These are phyloP conservation scores for Cardinalis cardinalis DNA, from an alignment of 2,113 vertebrate species.

Conservation along the genomic window DNA sequence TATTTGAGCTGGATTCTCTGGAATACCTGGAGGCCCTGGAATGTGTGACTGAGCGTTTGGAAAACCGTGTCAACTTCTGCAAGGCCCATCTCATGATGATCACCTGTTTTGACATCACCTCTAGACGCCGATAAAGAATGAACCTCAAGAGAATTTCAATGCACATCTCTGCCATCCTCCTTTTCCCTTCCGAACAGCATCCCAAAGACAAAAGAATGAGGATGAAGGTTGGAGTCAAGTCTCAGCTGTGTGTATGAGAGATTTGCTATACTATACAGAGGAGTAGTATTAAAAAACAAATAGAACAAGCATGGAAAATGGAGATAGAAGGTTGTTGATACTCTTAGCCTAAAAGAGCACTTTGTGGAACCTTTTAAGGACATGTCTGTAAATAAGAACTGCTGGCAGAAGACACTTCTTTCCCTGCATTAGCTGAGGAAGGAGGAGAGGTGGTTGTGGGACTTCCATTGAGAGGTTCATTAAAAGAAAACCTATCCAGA, in stretches of 20 bases:
- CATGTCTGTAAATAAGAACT: slow-evolving; percentile 74
- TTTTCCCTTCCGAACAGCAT: slow-evolving; percentile 50
- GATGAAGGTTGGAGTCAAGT: slow-evolving; percentile 76
- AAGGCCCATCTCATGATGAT: slow-evolving; percentile 99
- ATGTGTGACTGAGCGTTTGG: slow-evolving; percentile 89
- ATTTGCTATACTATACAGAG: slow-evolving; percentile 34
- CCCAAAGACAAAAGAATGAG: slow-evolving; percentile 70
- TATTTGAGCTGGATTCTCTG: slow-evolving; percentile 90
- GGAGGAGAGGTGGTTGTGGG: slow-evolving; percentile 45
- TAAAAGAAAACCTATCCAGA: slow-evolving; percentile 64
- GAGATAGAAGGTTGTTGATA: slow-evolving; percentile 57
- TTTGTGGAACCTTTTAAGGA: slow-evolving; percentile 78
- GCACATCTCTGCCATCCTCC: slow-evolving; percentile 4
- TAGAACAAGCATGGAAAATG: slow-evolving; percentile 15
- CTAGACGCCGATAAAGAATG: slow-evolving; percentile 81
- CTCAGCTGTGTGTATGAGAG: slow-evolving; percentile 53
- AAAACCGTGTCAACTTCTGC: slow-evolving; percentile 97
- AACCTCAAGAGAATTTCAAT: slow-evolving; percentile 9
- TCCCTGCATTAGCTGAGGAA: slow-evolving; percentile 32
- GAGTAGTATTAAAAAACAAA: background rate
- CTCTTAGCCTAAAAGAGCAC: slow-evolving; percentile 80
- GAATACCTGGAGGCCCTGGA: slow-evolving; percentile 95
- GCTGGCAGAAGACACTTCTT: slow-evolving; percentile 61
- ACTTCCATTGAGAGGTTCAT: slow-evolving; percentile 59
- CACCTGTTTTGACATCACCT: slow-evolving; percentile 96